A percentile compares a stretch with the other conserved stretches of the same genome.
Evolutionary conservation across 2,797 vertebrate genomes (phyloP).

Genomic region (Falco peregrinus): DNA sequence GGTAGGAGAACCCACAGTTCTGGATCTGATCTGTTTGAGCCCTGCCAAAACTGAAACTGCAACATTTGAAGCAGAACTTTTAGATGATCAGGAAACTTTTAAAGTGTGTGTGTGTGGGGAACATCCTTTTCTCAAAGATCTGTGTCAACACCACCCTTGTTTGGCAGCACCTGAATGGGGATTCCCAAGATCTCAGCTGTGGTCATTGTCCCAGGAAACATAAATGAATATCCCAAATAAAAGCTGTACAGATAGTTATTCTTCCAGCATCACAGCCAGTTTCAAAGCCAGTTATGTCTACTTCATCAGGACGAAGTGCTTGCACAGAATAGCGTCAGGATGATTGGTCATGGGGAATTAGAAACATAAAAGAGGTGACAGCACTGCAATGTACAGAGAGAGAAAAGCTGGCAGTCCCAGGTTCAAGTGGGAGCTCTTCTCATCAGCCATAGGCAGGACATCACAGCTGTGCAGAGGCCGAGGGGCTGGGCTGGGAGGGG

Average conservation of each 20-base stretch:
- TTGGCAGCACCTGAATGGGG: neutral
- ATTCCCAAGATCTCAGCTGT: neutral
- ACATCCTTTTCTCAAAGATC: neutral
- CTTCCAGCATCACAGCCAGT: neutral
- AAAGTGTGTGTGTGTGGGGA: too few species aligned
- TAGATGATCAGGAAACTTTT: neutral
- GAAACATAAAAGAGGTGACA: neutral
- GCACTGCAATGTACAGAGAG: neutral
- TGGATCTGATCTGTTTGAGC: neutral
- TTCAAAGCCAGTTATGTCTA: neutral
- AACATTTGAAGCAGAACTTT: neutral
- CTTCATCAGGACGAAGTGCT: neutral
- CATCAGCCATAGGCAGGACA: neutral
- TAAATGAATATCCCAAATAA: neutral
- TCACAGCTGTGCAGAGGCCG: rapidly evolving
- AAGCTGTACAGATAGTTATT: neutral
- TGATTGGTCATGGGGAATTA: neutral
- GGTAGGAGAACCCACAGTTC: neutral
- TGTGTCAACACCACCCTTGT: neutral
- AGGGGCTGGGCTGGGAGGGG: neutral
- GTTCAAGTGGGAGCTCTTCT: neutral
- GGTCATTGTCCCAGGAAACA: neutral
- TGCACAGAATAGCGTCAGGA: neutral
- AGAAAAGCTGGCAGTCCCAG: neutral
- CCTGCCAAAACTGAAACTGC: neutral